Evolutionary conservation across 2,797 vertebrate species (phyloP).

Genomic region (Neostethus bicornis): DNA sequence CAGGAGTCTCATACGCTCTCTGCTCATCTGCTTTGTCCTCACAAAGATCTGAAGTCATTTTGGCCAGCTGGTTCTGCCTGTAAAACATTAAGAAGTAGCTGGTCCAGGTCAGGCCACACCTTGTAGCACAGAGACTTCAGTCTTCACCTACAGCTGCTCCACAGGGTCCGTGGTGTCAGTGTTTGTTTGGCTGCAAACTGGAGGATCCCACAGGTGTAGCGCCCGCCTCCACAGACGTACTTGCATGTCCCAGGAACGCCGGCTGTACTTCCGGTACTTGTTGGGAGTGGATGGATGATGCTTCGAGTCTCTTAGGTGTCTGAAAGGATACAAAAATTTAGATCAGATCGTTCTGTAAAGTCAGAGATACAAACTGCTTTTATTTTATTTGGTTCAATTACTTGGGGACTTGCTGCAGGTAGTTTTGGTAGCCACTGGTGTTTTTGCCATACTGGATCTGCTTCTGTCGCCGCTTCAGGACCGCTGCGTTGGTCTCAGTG

Average conservation of each 20-base stretch:
- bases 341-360: background rate
- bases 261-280: constrained; percentile 87
- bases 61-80: constrained; percentile 66
- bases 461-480: constrained; percentile 83
- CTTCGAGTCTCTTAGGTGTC: constrained; percentile 78
- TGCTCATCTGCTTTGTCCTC: constrained; percentile 54
- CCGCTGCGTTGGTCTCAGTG: constrained; percentile 79
- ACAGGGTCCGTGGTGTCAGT: constrained; percentile 62
- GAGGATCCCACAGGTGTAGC: constrained; percentile 86
- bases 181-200: constrained; percentile 37
- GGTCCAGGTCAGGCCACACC: too few species aligned
- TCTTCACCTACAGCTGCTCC: constrained; percentile 76
- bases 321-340: constrained; percentile 27
- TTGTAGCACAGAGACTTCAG: background rate
- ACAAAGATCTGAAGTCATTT: constrained; percentile 66
- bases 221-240: constrained; percentile 86
- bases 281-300: constrained; percentile 87
- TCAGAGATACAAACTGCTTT: background rate
- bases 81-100: background rate
- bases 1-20: constrained; percentile 56
- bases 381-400: constrained; percentile 49
- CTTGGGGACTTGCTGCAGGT: constrained; percentile 85
- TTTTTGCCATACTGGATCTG: constrained; percentile 89
- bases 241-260: constrained; percentile 88
- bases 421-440: constrained; percentile 85